Percentiles rank a stretch among this genome's conserved stretches.
phyloP scores from a whole-genome alignment of 2,888 invertebrate species.

The Phaedon cochleariae region DNA sequence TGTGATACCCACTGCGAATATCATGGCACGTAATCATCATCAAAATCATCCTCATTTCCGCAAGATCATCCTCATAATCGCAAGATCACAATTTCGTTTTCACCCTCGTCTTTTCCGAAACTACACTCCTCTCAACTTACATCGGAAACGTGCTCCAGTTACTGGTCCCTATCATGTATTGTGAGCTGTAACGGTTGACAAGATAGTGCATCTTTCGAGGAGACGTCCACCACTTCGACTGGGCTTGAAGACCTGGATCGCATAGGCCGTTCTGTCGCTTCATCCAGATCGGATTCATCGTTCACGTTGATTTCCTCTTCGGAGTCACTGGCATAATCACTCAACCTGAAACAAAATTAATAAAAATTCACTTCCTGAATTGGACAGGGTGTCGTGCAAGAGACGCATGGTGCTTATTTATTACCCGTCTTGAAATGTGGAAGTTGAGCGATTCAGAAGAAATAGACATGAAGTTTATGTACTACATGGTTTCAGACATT shows the following conservation, averaged over 20 bases:
- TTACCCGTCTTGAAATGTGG: no score
- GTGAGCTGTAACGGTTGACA: conserved; percentile 76
- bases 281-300: conserved; percentile 76
- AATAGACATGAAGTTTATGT: no score
- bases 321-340: conserved; percentile 68
- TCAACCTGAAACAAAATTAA: conserved; percentile 43
- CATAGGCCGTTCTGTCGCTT: conserved; percentile 60
- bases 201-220: conserved; percentile 50
- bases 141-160: conserved; percentile 22
- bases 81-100: background rate
- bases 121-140: background rate
- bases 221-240: conserved; percentile 61
- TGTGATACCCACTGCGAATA: background rate
- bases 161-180: conserved; percentile 72
- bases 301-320: conserved; percentile 89
- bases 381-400: no score
- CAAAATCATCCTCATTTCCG: background rate
- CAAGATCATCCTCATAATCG: no score
- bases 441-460: no score
- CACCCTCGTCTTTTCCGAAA: background rate
- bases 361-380: no score
- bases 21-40: background rate
- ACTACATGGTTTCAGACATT: no score
- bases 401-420: no score
- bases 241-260: conserved; percentile 65